phyloP scores from a whole-genome alignment of 2,113 vertebrate genomes.

The Sclerurus mexicanus region DNA sequence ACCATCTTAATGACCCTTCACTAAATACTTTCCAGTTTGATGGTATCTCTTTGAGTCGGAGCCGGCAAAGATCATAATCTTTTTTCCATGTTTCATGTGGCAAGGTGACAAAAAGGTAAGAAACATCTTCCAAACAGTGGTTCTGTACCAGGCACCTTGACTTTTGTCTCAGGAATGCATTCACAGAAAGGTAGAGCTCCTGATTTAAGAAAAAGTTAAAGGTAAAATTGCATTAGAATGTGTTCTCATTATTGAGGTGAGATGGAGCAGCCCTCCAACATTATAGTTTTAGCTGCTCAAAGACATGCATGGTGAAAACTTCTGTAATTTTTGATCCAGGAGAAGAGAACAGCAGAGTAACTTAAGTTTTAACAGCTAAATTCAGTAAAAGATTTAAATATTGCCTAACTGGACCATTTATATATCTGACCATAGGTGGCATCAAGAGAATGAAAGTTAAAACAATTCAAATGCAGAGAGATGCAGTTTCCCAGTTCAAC shows the following conservation, averaged over 20 bases:
- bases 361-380: neutral
- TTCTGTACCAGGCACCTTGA: neutral
- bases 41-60: rapidly evolving
- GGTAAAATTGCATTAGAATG: neutral
- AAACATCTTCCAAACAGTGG: neutral
- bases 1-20: neutral
- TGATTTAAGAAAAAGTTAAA: neutral
- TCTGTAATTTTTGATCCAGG: neutral
- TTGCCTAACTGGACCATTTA: neutral
- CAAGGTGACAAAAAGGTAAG: neutral
- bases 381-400: neutral
- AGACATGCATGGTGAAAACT: neutral
- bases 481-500: neutral
- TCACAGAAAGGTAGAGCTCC: neutral
- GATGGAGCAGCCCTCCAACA: neutral
- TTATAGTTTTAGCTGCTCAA: neutral
- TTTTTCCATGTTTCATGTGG: neutral
- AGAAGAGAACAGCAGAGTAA: neutral
- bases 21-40: neutral
- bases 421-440: neutral
- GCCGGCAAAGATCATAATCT: neutral
- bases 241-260: neutral
- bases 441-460: neutral
- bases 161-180: neutral
- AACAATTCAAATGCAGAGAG: neutral